phyloP scores from a whole-genome alignment of 1,140 invertebrate species.

The Aphelinus atriplicis region DNA sequence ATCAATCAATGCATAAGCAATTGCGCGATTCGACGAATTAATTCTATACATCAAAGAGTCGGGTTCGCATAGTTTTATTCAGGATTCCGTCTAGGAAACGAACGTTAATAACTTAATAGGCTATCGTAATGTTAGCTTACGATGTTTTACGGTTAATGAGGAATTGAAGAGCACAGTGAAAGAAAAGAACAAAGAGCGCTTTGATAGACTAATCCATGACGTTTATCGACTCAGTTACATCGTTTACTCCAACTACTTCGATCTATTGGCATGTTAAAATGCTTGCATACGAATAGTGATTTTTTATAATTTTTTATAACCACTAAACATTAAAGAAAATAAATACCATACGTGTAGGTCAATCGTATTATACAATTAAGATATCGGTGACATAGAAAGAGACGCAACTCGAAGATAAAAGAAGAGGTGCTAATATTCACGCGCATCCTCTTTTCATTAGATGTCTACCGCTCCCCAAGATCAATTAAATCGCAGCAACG shows the following conservation, averaged over 20 bases:
- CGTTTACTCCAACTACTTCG: conserved; percentile 6
- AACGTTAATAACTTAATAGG: conserved; percentile 3
- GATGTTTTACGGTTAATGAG: conserved; percentile 7
- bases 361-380: too few relatives aligned
- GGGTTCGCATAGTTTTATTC: too few relatives aligned
- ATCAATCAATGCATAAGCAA: too few relatives aligned
- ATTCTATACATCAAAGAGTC: too few relatives aligned
- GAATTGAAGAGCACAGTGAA: background rate
- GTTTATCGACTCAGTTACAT: background rate
- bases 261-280: background rate
- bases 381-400: too few relatives aligned
- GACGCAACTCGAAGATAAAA: too few relatives aligned
- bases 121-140: conserved; percentile 7
- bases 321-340: conserved; percentile 5
- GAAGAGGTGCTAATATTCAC: too few relatives aligned
- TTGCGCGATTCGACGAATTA: too few relatives aligned
- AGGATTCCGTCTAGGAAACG: too few relatives aligned
- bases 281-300: background rate
- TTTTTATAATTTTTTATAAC: background rate
- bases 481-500: conserved; percentile 9
- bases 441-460: too few relatives aligned
- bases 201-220: conserved; percentile 1
- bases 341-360: background rate
- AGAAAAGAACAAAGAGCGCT: background rate
- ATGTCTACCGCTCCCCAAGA: too few relatives aligned